These are phyloP conservation scores for Sphaerodactylus townsendi DNA, from an alignment of 2,113 vertebrate species.

Conservation along the genomic window DNA sequence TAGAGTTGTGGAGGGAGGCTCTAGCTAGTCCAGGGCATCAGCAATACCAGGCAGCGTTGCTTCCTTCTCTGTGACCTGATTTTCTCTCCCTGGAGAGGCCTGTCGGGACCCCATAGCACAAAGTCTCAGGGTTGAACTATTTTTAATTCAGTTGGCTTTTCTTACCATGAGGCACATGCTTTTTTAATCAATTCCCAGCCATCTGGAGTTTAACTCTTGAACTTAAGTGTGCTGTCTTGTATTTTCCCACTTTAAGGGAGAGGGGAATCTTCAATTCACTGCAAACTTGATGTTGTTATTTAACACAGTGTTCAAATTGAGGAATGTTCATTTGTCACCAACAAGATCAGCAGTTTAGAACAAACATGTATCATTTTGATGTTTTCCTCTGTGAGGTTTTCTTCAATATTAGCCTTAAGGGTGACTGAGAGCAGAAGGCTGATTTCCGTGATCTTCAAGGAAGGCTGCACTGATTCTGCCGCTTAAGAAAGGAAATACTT, in stretches of 20 bases:
- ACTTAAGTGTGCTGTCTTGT: not conserved
- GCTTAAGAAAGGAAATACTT: too few relatives aligned
- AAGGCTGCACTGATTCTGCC: not conserved
- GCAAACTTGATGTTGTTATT: too few relatives aligned
- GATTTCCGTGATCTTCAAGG: not conserved
- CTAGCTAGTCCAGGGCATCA: too few relatives aligned
- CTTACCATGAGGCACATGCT: not conserved
- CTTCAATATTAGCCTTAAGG: not conserved
- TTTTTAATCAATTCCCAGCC: too few relatives aligned
- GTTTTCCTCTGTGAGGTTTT: not conserved
- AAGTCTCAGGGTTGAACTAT: not conserved
- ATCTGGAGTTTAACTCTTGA: not conserved
- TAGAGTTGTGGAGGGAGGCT: too few relatives aligned
- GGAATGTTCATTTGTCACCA: not conserved
- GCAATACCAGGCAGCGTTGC: not conserved
- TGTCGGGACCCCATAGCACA: not conserved
- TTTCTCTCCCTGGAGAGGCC: not conserved
- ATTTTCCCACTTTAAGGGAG: too few relatives aligned
- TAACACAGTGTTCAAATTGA: not conserved
- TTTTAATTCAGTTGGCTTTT: not conserved
- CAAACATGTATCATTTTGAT: not conserved
- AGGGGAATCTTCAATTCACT: too few relatives aligned
- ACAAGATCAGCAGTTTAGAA: not conserved
- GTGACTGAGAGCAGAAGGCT: not conserved
- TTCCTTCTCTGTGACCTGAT: not conserved